A percentile compares a stretch with the other conserved stretches of the same genome.
phyloP scores from a whole-genome alignment of 2,888 invertebrate species.

The Leucophenga maculata region DNA sequence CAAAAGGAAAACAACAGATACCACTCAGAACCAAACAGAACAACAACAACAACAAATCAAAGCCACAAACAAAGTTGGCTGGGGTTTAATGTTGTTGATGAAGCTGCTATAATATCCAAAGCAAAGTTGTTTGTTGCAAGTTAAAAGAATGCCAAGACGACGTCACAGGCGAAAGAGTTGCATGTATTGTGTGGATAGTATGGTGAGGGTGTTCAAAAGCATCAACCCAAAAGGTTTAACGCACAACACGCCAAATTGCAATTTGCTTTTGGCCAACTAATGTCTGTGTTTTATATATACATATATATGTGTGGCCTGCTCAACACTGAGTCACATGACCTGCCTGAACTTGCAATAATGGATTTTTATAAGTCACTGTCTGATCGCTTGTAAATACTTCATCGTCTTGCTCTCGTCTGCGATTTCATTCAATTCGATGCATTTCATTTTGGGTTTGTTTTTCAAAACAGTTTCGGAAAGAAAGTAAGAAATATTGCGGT shows the following conservation, averaged over 20 bases:
- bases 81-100: too few relatives aligned
- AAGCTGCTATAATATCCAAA: too few relatives aligned
- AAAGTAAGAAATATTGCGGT: background rate
- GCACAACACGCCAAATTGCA: background rate
- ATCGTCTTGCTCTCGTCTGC: constrained; percentile 21
- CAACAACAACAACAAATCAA: background rate
- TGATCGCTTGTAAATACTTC: constrained; percentile 27
- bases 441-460: constrained; percentile 8
- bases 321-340: constrained; percentile 58
- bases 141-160: too few relatives aligned
- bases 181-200: too few relatives aligned
- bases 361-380: constrained; percentile 51
- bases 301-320: background rate
- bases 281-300: background rate
- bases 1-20: constrained; percentile 3
- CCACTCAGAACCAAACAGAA: background rate
- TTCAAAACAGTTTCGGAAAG: background rate
- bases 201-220: background rate
- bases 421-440: background rate
- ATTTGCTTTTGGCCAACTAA: background rate
- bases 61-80: too few relatives aligned
- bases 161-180: too few relatives aligned
- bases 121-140: too few relatives aligned
- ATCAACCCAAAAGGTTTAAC: background rate
- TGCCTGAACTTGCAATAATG: constrained; percentile 61